These are phyloP conservation scores for Sphecodes monilicornis DNA, from an alignment of 2,888 invertebrate species.

Conservation along the genomic window DNA sequence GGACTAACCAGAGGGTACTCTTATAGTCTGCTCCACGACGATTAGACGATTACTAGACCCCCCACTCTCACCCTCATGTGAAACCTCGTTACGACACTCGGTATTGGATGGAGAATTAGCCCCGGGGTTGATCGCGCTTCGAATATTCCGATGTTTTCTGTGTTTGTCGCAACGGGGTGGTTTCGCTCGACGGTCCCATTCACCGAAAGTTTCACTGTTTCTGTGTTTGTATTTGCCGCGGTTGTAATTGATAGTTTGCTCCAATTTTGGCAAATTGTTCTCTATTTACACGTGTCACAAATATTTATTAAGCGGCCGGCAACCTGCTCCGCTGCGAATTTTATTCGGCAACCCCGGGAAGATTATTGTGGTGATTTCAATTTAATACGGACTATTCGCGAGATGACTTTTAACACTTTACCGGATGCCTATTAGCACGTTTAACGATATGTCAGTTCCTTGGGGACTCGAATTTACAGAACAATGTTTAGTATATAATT, in stretches of 20 bases:
- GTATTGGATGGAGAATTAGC: slow-evolving; percentile 61
- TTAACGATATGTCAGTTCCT: no score
- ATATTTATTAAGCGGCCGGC: slow-evolving; percentile 8
- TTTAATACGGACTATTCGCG: not conserved
- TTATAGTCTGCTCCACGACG: slow-evolving; percentile 50
- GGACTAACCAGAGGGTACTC: slow-evolving; percentile 46
- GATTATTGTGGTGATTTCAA: slow-evolving; percentile 17
- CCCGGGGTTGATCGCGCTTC: slow-evolving; percentile 39
- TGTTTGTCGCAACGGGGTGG: not conserved
- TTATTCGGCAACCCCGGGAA: not conserved
- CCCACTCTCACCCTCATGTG: slow-evolving; percentile 39
- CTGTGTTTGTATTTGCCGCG: not conserved
- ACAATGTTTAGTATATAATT: no score
- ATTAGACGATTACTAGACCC: slow-evolving; percentile 67
- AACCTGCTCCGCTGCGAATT: not conserved
- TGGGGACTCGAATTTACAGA: no score
- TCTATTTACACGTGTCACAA: slow-evolving; percentile 4
- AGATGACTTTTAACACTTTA: not conserved
- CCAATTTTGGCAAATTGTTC: slow-evolving; percentile 12
- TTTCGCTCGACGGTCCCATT: not conserved
- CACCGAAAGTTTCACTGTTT: not conserved
- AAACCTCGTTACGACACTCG: slow-evolving; percentile 58
- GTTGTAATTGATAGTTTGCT: slow-evolving; percentile 24
- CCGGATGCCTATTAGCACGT: no score
- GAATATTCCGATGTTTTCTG: slow-evolving; percentile 21